A percentile compares a stretch with the other conserved stretches of the same genome.
Evolutionary conservation across 2,113 vertebrate genomes (phyloP).

Genomic region (Lepus europaeus): DNA sequence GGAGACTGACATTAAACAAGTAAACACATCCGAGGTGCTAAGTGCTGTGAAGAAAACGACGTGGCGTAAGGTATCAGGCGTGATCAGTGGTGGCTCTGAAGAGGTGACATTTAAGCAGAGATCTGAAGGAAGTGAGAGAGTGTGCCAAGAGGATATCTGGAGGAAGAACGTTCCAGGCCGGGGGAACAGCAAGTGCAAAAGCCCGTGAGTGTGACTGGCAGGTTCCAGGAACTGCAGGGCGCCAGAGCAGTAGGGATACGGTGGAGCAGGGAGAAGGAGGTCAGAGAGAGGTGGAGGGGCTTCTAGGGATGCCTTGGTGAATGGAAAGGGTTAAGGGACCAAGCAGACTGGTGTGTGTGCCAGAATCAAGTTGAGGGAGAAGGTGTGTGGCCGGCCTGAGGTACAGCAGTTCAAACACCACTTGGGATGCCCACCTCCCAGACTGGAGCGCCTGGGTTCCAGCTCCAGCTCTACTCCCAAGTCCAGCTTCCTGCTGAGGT

Average conservation of each 20-base stretch:
- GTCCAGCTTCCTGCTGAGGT: no score
- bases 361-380: conserved; percentile 4
- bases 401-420: no score
- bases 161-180: conserved; percentile 30
- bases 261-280: neutral
- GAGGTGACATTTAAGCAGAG: neutral
- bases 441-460: no score
- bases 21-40: neutral
- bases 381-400: neutral
- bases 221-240: conserved; percentile 57
- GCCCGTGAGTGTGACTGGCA: neutral
- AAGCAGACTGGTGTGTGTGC: neutral
- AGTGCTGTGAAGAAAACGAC: neutral
- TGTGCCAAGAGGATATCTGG: conserved; percentile 48
- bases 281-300: neutral
- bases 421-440: no score
- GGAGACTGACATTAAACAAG: neutral
- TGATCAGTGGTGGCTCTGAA: neutral
- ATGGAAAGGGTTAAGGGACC: neutral
- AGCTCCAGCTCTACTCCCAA: no score
- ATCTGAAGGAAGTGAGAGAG: conserved; percentile 35
- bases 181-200: conserved; percentile 31
- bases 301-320: neutral
- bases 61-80: neutral
- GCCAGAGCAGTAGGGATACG: neutral